phyloP scores from a whole-genome alignment of 2,888 invertebrate genomes.

The Pammene aurita region DNA sequence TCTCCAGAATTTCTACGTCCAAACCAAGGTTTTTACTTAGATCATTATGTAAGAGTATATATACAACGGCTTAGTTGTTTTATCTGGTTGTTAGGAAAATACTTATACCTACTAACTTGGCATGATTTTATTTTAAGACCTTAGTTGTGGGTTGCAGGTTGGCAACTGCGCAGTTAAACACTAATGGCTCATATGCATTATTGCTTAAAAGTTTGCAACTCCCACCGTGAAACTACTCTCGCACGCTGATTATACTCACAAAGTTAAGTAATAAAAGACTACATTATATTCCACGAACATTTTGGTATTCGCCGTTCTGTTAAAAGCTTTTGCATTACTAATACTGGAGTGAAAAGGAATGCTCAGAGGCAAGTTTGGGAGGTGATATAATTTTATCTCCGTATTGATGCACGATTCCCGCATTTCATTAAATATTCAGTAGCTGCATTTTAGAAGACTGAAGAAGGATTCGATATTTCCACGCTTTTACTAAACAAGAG shows the following conservation, averaged over 20 bases:
- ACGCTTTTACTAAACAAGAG: no score
- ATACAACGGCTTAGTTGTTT: no score
- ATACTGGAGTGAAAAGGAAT: constrained; percentile 5
- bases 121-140: constrained; percentile 14
- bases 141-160: background rate
- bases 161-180: constrained; percentile 10
- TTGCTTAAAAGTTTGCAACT: constrained; percentile 30
- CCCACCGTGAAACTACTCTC: constrained; percentile 16
- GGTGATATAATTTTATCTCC: constrained; percentile 1
- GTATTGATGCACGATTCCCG: background rate
- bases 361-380: constrained; percentile 5
- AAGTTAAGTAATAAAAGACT: constrained; percentile 35
- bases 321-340: constrained; percentile 35
- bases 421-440: background rate
- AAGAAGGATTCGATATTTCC: background rate
- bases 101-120: background rate
- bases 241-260: constrained; percentile 23
- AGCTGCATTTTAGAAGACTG: background rate
- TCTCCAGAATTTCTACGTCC: no score
- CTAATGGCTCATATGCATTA: constrained; percentile 17
- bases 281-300: constrained; percentile 29
- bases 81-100: background rate
- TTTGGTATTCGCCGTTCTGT: constrained; percentile 23
- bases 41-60: no score
- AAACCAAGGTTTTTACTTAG: no score